Base-by-base conservation (phyloP, 2,113 vertebrate species). In the Acrocephalus arundinaceus region DNA sequence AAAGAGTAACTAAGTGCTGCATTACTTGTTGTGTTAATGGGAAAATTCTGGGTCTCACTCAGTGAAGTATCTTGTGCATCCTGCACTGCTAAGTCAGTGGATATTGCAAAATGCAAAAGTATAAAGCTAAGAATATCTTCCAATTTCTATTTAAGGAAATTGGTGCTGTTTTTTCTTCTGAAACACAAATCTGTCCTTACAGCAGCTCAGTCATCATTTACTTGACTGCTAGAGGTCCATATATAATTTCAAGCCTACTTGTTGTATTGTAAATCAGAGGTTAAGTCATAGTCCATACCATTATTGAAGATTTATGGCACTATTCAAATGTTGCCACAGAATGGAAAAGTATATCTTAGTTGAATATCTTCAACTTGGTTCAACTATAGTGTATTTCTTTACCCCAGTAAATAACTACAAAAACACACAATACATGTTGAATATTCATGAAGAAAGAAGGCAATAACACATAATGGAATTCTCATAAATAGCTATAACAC, bases 131-230 rank as follows among this genome's bases (percentile, higher is more conserved):
- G 31, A 85, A 30, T 63, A 27, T 51, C 15, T 79, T 88, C 61
- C 61, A 54, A 49, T 93, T 94, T 93, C 45, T 85, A 63, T 76
- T 85, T 54, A 66, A 87, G 59, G n/a, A 85, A 85, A 86, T 51
- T 85, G n/a, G 21, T 85, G 68, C 67, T 59, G 19, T 71, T 86
- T 93, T 93, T 31, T 90, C 65, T 92, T 95, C 63, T 94, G 85
- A 88, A 95, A 77, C 74, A 52, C 15, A 35, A 58, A 91, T 57
- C 24, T 71, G 15, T 49, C 66, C 67, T 39, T 66, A 48, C 49
- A 86, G 75, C 51, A 89, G 59, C 39, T 67, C 11, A 73, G 75
- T 66, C 27, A 39, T 93, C 28, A 71, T 90, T 93, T 83, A 73
- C 43, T 77, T 71, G 45, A 49, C 82, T 82, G 33, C 39, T 88